Base-by-base conservation (phyloP, 2,888 invertebrate species). In the Lapara coniferarum region DNA sequence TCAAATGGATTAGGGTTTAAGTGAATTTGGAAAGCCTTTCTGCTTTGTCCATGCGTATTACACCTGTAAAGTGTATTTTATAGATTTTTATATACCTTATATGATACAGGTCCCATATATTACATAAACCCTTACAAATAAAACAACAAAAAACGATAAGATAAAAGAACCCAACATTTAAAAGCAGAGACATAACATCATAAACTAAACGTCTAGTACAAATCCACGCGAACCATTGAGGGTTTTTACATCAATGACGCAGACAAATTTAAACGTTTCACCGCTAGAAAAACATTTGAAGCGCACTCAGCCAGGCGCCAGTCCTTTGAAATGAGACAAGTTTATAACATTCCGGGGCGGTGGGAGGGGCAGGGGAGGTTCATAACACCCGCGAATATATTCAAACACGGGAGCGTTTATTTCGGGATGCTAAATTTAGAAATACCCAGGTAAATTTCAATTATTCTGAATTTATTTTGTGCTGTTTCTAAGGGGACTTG, bases 351-450 rank as follows among this genome's bases (percentile, higher is more conserved):
- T 56, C 25, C 56, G 6, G 56, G 25, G 13, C 19, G 19, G 13
- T 16, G 46, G 59, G 19, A 30, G 12, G 57, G 2, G 13, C 6
- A 46, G 46, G 16, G 12, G 19, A 46, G 59, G 19, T 46, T 63
- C 16, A 63, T 46, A 19, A 46, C 59, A 16, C 6, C 6, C 53
- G 44, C 59, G 10, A 63, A 63, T 19, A 63, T 63, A 63, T 63
- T 44, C 46, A 63, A 63, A 63, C 16, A 16, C 46, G 46, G 46
- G 16, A 44, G 16, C 44, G 46, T 46, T 63, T 46, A 46, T 46
- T 46, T 46, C 10, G 12, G 19, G 59, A 63, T 46, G 59, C 59
- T 63, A 63, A 16, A 63, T 63, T 63, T 63, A 63, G 59, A 63
- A 46, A 16, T 16, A 0, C n/a, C 59, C 59, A 63, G 59, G 59